Evolutionary conservation across 2,797 vertebrate genomes (phyloP), one percentile per base, ranked within the genome.

Genomic region (Ctenosaura bakeri): DNA sequence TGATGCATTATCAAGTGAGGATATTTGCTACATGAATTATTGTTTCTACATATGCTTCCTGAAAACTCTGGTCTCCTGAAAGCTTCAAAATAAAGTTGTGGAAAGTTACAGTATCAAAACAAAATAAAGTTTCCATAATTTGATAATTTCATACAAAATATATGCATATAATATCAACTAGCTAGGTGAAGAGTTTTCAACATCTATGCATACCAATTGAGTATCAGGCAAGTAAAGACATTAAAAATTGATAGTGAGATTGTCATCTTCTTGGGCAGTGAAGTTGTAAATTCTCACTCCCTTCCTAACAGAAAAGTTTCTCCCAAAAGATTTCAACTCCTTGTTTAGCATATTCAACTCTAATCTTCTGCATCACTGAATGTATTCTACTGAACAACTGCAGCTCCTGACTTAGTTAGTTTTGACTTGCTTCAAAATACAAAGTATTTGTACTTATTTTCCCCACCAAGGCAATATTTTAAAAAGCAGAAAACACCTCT

Each of bases 31-130:
- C n/a, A 22, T n/a, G 56, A 59, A 62, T 54, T 79, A 90, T 82
- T 90, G 84, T 82, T 90, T 82, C 81, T 50, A 73, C 84, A 86
- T 59, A 80, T 74, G 66, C 59, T 90, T 87, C 89, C 89, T 90
- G 89, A 90, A 81, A 90, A 90, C 83, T 80, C 50, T 71, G 62
- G 24, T 76, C 83, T 87, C 85, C 89, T 76, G 89, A 82, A 50
- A 66, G 42, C 35, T n/a, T 82, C 84, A 86, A 90, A 83, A 54
- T 74, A 42, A 26, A 16, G 8, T 74, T 6, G 38, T 87, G 85
- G 71, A 87, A 87, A 66, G 80, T 64, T 90, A 42, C 56, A 76
- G 12, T 29, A 76, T 83, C 12, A 74, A 83, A 42, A 64, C 59
- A 74, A 35, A 42, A 88, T 87, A 50, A 87, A 14, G 32, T 76